These are phyloP conservation scores for Lissocephala sabroskyi DNA, from an alignment of 2,888 invertebrate genomes.

Conservation along the genomic window DNA sequence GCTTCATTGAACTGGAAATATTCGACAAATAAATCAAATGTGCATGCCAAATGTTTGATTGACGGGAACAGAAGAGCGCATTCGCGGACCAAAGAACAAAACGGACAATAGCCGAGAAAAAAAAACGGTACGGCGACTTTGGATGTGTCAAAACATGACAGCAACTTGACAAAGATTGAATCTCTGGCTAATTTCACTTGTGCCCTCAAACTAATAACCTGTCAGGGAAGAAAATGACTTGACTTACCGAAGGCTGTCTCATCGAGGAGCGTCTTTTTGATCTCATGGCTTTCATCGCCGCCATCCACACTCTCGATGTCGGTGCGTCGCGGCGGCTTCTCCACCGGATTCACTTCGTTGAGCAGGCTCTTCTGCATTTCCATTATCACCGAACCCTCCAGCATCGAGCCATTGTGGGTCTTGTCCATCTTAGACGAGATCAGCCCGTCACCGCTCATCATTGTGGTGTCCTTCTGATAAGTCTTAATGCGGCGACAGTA, in stretches of 20 bases:
- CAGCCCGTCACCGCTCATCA: conserved; percentile 70
- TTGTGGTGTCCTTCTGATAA: conserved; percentile 74
- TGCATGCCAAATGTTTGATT: conserved; percentile 21
- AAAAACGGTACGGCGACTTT: conserved; percentile 4
- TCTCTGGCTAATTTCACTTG: no score
- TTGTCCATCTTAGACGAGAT: conserved; percentile 73
- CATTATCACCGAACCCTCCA: conserved; percentile 83
- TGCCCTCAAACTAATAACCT: no score
- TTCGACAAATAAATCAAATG: conserved; percentile 46
- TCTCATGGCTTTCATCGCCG: conserved; percentile 86
- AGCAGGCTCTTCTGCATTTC: conserved; percentile 90
- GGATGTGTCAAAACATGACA: conserved; percentile 1
- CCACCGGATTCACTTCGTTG: conserved; percentile 87
- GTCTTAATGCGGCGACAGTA: conserved; percentile 74
- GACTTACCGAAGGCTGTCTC: conserved; percentile 85
- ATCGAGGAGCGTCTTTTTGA: conserved; percentile 86
- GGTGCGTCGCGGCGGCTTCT: conserved; percentile 85
- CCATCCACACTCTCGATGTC: conserved; percentile 83
- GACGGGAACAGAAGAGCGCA: conserved; percentile 6
- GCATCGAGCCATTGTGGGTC: conserved; percentile 79
- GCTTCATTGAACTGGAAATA: conserved; percentile 42
- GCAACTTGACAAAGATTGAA: not conserved
- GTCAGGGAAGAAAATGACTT: not conserved
- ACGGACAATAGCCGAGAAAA: conserved; percentile 12
- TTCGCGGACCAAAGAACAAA: no score